Conservation (phyloP, 2,797 vertebrate species). For the Anguilla pacifica region DNA sequence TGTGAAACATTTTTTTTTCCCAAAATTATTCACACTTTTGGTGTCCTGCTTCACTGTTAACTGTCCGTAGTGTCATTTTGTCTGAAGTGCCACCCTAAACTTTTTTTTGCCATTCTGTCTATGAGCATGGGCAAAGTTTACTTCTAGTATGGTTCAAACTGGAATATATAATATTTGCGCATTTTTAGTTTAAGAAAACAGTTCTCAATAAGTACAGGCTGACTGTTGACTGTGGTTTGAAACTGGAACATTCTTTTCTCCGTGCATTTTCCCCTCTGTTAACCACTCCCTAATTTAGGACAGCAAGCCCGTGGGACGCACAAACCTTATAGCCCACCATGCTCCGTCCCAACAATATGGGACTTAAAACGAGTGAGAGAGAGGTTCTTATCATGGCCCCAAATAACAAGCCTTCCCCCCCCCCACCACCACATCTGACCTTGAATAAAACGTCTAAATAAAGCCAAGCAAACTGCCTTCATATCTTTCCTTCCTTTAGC, state of each 20-base stretch:
- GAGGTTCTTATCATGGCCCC: background rate
- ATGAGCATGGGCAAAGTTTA: background rate
- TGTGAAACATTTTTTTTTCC: background rate
- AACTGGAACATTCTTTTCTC: background rate
- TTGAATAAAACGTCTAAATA: constrained; percentile 7
- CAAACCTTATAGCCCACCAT: background rate
- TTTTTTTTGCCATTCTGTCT: background rate
- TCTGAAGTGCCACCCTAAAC: background rate
- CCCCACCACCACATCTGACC: background rate
- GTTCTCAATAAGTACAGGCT: background rate
- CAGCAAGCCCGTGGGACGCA: background rate
- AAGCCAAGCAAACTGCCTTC: background rate
- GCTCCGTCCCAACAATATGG: background rate
- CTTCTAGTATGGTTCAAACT: background rate
- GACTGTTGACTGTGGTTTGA: constrained; percentile 8
- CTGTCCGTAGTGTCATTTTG: background rate
- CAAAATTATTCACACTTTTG: background rate
- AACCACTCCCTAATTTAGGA: constrained; percentile 10
- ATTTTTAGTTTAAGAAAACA: background rate
- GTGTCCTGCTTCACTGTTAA: background rate
- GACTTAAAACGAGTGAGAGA: background rate
- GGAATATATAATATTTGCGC: background rate
- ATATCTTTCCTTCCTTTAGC: constrained; percentile 3
- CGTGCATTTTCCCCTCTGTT: background rate
- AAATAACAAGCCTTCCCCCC: background rate